A percentile compares a stretch with the other conserved stretches of the same genome.
phyloP scores from a whole-genome alignment of 2,113 vertebrate species.

The Epinephelus fuscoguttatus region DNA sequence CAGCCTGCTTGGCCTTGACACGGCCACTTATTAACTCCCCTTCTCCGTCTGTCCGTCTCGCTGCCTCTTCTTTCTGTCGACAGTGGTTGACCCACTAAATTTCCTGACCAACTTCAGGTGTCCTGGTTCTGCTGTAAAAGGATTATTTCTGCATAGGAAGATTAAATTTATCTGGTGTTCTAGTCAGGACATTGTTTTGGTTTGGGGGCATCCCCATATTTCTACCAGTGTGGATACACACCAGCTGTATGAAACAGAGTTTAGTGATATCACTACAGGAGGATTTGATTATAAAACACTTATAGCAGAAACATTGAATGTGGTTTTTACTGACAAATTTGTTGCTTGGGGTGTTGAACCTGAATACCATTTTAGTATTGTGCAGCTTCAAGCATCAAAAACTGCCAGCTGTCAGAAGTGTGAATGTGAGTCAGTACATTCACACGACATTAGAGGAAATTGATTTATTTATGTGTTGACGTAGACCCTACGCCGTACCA shows the following conservation, averaged over 20 bases:
- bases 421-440: too few species aligned
- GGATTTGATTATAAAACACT: too few species aligned
- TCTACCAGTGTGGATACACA: not conserved
- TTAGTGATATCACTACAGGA: not conserved
- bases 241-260: not conserved
- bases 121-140: conserved; percentile 39
- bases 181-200: conserved; percentile 23
- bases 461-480: too few species aligned
- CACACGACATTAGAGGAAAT: too few species aligned
- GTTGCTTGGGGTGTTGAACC: not conserved
- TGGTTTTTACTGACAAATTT: not conserved
- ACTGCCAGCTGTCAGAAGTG: too few species aligned
- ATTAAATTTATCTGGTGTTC: conserved; percentile 23
- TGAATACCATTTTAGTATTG: not conserved
- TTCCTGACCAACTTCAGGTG: conserved; percentile 40
- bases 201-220: not conserved
- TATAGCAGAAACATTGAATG: too few species aligned
- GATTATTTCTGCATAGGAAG: conserved; percentile 28
- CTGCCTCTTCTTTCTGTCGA: conserved; percentile 1
- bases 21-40: conserved; percentile 13
- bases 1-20: conserved; percentile 46
- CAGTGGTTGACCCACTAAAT: conserved; percentile 45
- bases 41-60: conserved; percentile 8
- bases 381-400: not conserved
- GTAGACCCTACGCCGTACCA: too few species aligned